A percentile compares a stretch with the other conserved stretches of the same genome.
phyloP scores from a whole-genome alignment of 2,113 vertebrate genomes.

The Microcebus griseorufus region DNA sequence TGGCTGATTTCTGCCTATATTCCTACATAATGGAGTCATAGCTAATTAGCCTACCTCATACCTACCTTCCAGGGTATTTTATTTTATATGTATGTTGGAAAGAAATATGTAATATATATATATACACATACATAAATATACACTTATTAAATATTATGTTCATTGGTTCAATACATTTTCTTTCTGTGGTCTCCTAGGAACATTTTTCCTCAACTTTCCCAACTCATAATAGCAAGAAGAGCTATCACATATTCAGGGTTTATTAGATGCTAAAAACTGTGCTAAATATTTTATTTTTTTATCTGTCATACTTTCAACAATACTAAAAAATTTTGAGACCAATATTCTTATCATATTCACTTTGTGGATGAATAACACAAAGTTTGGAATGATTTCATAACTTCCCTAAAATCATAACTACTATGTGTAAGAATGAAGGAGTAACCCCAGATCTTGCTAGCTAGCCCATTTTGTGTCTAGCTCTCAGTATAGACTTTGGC shows the following conservation, averaged over 20 bases:
- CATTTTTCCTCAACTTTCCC: neutral
- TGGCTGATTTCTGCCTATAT: neutral
- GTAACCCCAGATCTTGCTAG: too few species aligned
- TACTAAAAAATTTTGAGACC: too few species aligned
- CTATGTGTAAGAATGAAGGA: too few species aligned
- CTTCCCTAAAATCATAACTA: too few species aligned
- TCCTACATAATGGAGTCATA: neutral
- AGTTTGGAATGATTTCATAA: too few species aligned
- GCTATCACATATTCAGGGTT: neutral
- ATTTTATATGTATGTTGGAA: neutral
- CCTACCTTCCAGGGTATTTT: neutral
- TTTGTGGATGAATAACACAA: too few species aligned
- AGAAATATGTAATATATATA: neutral
- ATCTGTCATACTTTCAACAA: neutral
- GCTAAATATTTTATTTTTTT: neutral
- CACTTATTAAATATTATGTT: neutral
- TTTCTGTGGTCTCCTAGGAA: neutral
- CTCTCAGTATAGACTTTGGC: too few species aligned
- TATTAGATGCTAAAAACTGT: neutral
- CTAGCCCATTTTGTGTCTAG: too few species aligned
- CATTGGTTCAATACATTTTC: neutral
- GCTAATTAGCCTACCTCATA: neutral
- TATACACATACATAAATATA: neutral
- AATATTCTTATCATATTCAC: too few species aligned
- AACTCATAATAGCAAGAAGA: neutral